Conservation (phyloP, 2,113 vertebrate genomes). For the Tretioscincus oriximinensis region DNA sequence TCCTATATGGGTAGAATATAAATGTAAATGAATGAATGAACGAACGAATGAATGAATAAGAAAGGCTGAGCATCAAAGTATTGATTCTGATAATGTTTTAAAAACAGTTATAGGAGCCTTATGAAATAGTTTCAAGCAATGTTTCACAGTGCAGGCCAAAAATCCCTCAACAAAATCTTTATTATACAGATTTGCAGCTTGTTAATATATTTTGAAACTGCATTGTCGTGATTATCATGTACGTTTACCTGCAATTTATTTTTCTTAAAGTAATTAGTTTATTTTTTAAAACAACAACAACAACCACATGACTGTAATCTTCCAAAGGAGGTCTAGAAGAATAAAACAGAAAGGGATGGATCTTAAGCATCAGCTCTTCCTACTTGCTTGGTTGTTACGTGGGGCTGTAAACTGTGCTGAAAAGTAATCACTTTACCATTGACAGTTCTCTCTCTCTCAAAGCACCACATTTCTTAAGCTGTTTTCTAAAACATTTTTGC, state of each 20-base stretch:
- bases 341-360: conserved; percentile 54
- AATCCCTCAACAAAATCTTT: conserved; percentile 13
- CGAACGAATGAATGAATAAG: no score
- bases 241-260: conserved; percentile 27
- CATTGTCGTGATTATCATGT: conserved; percentile 35
- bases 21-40: no score
- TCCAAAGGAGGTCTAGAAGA: conserved; percentile 53
- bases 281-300: conserved; percentile 21
- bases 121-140: conserved; percentile 19
- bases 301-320: conserved; percentile 61
- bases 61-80: no score
- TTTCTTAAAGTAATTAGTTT: conserved; percentile 53
- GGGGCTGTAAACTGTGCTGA: conserved; percentile 60
- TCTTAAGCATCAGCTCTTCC: conserved; percentile 59
- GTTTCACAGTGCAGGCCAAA: background rate
- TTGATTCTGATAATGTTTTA: no score
- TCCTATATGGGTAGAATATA: no score
- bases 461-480: conserved; percentile 59
- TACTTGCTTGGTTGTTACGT: conserved; percentile 64
- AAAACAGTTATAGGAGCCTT: fast-evolving
- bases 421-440: conserved; percentile 68
- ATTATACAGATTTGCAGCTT: no score
- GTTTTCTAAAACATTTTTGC: conserved; percentile 58
- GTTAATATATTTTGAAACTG: conserved; percentile 25
- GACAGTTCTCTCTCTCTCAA: conserved; percentile 26